Evolutionary conservation across 2,888 invertebrate species (phyloP), one percentile per base, ranked within the genome.

Genomic region (Andrena haemorrhoa): DNA sequence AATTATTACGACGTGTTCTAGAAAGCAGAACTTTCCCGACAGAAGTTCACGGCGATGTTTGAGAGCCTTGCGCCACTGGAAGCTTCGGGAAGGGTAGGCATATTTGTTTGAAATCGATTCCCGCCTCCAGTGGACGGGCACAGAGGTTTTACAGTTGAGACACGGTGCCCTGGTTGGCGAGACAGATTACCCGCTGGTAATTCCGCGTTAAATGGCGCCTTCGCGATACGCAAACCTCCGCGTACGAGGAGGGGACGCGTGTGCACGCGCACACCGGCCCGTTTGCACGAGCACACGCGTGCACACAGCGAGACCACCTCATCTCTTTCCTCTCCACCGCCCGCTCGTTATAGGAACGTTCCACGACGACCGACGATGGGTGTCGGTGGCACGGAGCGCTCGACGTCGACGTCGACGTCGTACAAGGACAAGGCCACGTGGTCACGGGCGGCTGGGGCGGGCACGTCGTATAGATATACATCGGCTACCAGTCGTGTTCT

Each of bases 391-490:
- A 89, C 84, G 75, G 76, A 78, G 76, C 65, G 82, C 84, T 87
- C 82, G 88, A 88, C 86, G 86, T 81, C 85, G 88, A 89, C 88
- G 88, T 89, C 85, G 88, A 89, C 88, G 88, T 89, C 89, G 90
- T 88, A 85, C 91, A 93, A 93, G 93, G 92, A 93, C 93, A 93
- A 93, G 92, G 93, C 89, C 91, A 89, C 89, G 87, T 93, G 93
- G 92, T 93, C 92, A 93, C 91, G 92, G 92, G 90, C 92, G 89
- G 87, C 85, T 87, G 86, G 86, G 72, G 64, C 80, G 77, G 61
- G 80, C 75, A 82, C 72, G 64, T 73, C 71, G 78, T 71, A 70
- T 63, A 71, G 75, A 84, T 70, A 82, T 72, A 85, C 78, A 86
- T 86, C 82, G 84, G 78, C 79, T 74, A 74, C 79, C 80, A 86